These are phyloP conservation scores for Antechinus stuartii DNA, from an alignment of 2,113 vertebrate genomes.

Conservation along the genomic window DNA sequence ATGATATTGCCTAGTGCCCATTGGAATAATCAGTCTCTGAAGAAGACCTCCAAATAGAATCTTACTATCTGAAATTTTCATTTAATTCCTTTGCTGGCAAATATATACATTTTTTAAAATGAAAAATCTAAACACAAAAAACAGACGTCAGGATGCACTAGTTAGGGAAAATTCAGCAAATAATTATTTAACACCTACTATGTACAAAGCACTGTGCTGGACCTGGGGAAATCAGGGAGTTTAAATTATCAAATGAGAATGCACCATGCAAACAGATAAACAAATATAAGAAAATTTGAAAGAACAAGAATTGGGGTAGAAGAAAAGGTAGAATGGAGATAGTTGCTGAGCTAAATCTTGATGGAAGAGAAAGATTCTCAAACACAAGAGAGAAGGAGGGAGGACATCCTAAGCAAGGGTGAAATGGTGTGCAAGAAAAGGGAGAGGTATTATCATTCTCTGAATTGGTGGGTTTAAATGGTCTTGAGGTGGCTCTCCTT, in stretches of 20 bases:
- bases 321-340: too few species aligned
- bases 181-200: background rate
- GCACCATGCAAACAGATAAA: background rate
- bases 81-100: background rate
- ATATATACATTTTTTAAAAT: background rate
- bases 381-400: too few species aligned
- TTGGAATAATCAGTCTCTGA: constrained; percentile 20
- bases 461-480: too few species aligned
- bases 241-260: background rate
- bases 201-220: background rate
- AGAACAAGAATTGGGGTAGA: too few species aligned
- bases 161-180: background rate
- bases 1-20: background rate
- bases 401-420: too few species aligned
- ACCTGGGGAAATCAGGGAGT: background rate
- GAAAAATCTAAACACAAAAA: background rate
- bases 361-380: too few species aligned
- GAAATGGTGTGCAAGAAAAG: too few species aligned
- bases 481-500: too few species aligned
- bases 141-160: background rate
- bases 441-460: too few species aligned
- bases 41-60: constrained; percentile 19
- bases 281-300: background rate
- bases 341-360: too few species aligned
- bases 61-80: background rate